Evolutionary conservation across 2,888 invertebrate species (phyloP), one percentile per base, ranked within the genome.

Genomic region (Sminthurinus aureus): DNA sequence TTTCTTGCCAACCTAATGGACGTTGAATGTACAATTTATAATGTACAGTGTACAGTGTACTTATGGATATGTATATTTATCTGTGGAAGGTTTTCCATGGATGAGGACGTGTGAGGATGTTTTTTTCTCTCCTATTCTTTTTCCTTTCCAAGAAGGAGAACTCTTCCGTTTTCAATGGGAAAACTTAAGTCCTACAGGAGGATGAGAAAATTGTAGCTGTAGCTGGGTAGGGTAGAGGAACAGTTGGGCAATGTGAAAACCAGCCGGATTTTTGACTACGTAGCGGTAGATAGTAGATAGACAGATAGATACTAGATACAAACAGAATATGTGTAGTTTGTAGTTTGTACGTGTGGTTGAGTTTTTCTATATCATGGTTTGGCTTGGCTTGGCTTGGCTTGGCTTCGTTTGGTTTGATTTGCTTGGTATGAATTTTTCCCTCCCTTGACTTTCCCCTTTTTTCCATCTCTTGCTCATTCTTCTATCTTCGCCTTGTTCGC

Each of bases 141-240:
- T 73, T 73, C 26, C 58, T 38, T 58, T 58, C 58, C 58, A 58
- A 58, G 38, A 38, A 38, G 38, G 38, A 38, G 58, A 71, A 71
- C 71, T 71, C 71, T 71, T 71, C 8, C 3, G 24, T 71, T 20
- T 13, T 71, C 71, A 71, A 71, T 71, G 24, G 71, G 24, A 24
- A 20, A 71, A 71, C 71, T 71, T 71, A 71, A 71, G 71, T 71
- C 71, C 24, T 20, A 4, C 20, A 24, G 4, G 58, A 58, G 58
- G 18, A 38, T 38, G 58, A 58, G 58, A 58, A 18, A 58, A 18
- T n/a, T n/a, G n/a, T n/a, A n/a, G n/a, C n/a, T n/a, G n/a, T n/a
- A 58, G 58, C 13, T 13, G 0, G 58, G 9, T 3, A 58, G 58
- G 18, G 58, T 38, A 38, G 38, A 38, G 6, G 38, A 38, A 38